These are phyloP conservation scores for Zoanthus sociatus DNA, from an alignment of 92 coral and sea anemone genomes.

Conservation along the genomic window DNA sequence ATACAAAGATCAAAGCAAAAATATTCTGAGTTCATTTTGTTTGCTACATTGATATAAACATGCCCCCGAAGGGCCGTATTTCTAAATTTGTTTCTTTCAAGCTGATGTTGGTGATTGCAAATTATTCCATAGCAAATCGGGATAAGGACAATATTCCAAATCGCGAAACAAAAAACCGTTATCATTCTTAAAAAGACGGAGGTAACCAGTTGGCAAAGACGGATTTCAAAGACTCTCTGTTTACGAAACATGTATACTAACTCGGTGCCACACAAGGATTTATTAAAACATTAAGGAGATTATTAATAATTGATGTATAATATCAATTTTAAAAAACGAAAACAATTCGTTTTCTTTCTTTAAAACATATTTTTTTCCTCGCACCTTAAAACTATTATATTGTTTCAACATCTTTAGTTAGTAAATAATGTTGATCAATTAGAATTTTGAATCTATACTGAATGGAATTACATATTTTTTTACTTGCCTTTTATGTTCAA, in stretches of 20 bases:
- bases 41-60: not conserved
- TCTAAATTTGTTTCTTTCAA: not conserved
- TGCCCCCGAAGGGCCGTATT: not conserved
- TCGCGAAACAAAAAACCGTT: not conserved
- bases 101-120: not conserved
- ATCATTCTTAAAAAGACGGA: not conserved
- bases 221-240: not conserved
- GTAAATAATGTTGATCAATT: no score
- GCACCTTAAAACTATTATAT: no score
- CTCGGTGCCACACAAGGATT: no score
- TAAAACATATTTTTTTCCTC: no score
- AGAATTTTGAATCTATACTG: no score
- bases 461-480: no score
- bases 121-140: not conserved
- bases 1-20: constrained; percentile 25
- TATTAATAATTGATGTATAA: no score
- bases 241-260: not conserved
- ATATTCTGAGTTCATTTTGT: not conserved
- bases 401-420: no score
- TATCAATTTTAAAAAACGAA: no score
- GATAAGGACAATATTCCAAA: not conserved
- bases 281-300: no score
- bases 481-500: no score
- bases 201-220: not conserved
- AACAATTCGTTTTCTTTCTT: no score